Percentiles rank a stretch among this genome's conserved stretches.
Evolutionary conservation across 2,888 invertebrate species (phyloP).

Genomic region (Ophraella communa): DNA sequence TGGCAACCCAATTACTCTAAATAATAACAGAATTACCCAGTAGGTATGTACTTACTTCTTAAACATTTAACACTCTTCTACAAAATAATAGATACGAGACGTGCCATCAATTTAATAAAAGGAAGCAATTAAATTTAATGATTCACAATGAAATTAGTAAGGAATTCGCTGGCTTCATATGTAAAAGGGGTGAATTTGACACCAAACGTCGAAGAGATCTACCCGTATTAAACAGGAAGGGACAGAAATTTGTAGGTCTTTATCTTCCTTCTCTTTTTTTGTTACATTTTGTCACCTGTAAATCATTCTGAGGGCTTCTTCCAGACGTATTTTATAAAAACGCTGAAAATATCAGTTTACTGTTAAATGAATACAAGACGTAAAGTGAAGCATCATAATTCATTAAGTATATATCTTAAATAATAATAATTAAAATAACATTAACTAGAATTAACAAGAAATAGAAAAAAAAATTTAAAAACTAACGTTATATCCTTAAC

Average conservation of each 20-base stretch:
- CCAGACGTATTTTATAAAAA: conserved; percentile 8
- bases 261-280: conserved; percentile 22
- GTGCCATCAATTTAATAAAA: conserved; percentile 18
- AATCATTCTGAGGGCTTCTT: conserved; percentile 22
- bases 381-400: background rate
- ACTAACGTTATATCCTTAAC: too few species aligned
- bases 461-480: too few species aligned
- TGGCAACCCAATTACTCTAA: too few species aligned
- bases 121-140: conserved; percentile 33
- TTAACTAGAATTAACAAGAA: too few species aligned
- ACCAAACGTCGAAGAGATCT: conserved; percentile 23
- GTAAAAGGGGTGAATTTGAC: conserved; percentile 31
- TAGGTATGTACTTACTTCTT: too few species aligned
- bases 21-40: too few species aligned
- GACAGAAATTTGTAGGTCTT: conserved; percentile 31
- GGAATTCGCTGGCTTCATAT: conserved; percentile 32
- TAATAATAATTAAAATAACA: too few species aligned
- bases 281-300: conserved; percentile 23
- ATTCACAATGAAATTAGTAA: conserved; percentile 31
- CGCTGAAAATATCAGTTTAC: conserved; percentile 3
- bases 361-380: background rate
- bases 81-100: too few species aligned
- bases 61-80: too few species aligned
- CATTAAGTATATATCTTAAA: background rate
- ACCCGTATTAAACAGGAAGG: conserved; percentile 16